Conservation (phyloP, 2,888 invertebrate species). For the Patella ulyssiponensis region DNA sequence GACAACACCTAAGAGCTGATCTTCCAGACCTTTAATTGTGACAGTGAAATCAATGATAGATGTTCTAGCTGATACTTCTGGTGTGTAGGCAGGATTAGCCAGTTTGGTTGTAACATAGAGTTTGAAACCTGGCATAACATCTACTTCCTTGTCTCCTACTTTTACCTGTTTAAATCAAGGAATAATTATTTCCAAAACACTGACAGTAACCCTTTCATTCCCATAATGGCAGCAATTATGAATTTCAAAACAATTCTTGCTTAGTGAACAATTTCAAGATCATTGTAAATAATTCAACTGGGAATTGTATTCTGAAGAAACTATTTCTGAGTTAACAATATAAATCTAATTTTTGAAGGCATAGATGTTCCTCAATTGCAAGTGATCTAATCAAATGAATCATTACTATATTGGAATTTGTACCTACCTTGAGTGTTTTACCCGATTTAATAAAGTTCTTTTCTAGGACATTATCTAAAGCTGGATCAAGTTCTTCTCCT, state of each 20-base stretch:
- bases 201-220: too few relatives aligned
- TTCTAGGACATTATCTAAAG: constrained; percentile 95
- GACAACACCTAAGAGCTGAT: constrained; percentile 91
- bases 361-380: too few relatives aligned
- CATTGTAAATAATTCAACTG: too few relatives aligned
- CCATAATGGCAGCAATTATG: not conserved
- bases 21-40: constrained; percentile 95
- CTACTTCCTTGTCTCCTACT: constrained; percentile 90
- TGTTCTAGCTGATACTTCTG: constrained; percentile 96
- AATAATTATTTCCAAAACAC: not conserved
- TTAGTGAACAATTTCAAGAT: not conserved
- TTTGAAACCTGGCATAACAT: constrained; percentile 95
- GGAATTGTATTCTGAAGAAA: too few relatives aligned
- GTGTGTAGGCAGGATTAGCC: constrained; percentile 96
- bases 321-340: too few relatives aligned
- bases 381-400: too few relatives aligned
- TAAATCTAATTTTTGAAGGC: too few relatives aligned
- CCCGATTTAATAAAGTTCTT: constrained; percentile 98
- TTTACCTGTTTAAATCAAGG: constrained; percentile 60
- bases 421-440: constrained; percentile 85
- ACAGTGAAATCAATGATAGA: constrained; percentile 98
- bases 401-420: too few relatives aligned
- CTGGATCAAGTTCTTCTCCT: constrained; percentile 93
- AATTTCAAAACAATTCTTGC: constrained; percentile 3
- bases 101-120: constrained; percentile 96